phyloP scores from a whole-genome alignment of 2,797 vertebrate genomes.

The Mus minutoides region DNA sequence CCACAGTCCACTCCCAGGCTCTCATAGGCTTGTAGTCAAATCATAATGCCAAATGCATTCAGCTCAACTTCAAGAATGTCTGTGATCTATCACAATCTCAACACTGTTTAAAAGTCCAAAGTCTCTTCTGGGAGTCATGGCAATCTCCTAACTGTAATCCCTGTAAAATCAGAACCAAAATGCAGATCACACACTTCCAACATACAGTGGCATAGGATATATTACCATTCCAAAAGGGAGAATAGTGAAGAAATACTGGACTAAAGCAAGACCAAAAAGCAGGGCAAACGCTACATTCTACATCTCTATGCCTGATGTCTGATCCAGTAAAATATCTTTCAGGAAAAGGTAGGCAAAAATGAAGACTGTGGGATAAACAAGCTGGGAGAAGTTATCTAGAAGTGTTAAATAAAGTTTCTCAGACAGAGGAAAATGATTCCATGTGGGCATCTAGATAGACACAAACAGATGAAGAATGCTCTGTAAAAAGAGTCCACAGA shows the following conservation, averaged over 20 bases:
- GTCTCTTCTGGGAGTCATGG: not conserved
- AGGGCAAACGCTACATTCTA: not conserved
- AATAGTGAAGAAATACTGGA: not conserved
- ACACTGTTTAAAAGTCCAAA: not conserved
- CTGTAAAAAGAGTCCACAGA: not conserved
- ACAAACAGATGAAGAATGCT: not conserved
- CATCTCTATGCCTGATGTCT: not conserved
- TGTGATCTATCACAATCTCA: not conserved
- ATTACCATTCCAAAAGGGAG: not conserved
- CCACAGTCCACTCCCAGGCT: not conserved
- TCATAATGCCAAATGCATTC: not conserved
- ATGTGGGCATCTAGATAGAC: not conserved
- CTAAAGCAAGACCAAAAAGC: not conserved
- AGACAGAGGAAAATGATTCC: not conserved
- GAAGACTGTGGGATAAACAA: not conserved
- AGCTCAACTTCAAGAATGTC: not conserved
- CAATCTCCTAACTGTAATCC: not conserved
- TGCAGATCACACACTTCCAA: not conserved
- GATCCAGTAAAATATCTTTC: not conserved
- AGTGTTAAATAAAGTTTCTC: not conserved
- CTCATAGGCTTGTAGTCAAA: not conserved
- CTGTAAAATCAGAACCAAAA: not conserved
- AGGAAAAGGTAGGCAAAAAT: constrained; percentile 15
- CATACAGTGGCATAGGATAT: not conserved
- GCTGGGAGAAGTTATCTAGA: not conserved